Conservation (phyloP, 2,888 invertebrate genomes). For the Heliconius ethilla region DNA sequence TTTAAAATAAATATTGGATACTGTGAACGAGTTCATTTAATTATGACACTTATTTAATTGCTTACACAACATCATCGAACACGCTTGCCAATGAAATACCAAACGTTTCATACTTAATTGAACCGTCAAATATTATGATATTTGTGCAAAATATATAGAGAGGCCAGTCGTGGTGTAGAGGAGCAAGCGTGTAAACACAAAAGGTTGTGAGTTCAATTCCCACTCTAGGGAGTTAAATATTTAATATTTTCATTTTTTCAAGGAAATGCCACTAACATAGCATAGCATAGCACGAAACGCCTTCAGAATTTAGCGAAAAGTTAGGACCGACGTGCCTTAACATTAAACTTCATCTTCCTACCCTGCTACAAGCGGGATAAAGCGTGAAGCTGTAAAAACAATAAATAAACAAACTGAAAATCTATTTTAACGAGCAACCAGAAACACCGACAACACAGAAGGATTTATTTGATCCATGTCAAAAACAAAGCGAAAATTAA, state of each 20-base stretch:
- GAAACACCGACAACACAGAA: constrained; percentile 5
- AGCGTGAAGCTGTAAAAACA: no score
- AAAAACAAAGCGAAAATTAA: constrained; percentile 25
- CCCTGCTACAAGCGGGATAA: no score
- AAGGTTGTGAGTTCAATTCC: no score
- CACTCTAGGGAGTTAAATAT: no score
- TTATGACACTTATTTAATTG: constrained; percentile 20
- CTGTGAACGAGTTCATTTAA: constrained; percentile 10
- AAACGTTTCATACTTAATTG: not conserved
- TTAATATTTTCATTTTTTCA: no score
- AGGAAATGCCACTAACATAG: no score
- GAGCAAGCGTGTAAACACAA: no score
- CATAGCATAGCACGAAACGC: no score
- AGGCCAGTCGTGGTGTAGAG: no score
- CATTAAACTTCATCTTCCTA: no score
- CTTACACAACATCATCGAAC: not conserved
- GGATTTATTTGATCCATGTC: constrained; percentile 28
- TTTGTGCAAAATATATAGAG: not conserved
- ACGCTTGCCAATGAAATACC: constrained; percentile 1
- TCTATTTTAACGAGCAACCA: constrained; percentile 17
- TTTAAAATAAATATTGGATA: constrained; percentile 15
- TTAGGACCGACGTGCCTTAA: no score
- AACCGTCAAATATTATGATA: constrained; percentile 7
- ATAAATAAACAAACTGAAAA: constrained; percentile 8
- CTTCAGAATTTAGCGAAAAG: no score